Base-by-base conservation (phyloP, 2,888 invertebrate genomes). In the Hydriomena furcata region DNA sequence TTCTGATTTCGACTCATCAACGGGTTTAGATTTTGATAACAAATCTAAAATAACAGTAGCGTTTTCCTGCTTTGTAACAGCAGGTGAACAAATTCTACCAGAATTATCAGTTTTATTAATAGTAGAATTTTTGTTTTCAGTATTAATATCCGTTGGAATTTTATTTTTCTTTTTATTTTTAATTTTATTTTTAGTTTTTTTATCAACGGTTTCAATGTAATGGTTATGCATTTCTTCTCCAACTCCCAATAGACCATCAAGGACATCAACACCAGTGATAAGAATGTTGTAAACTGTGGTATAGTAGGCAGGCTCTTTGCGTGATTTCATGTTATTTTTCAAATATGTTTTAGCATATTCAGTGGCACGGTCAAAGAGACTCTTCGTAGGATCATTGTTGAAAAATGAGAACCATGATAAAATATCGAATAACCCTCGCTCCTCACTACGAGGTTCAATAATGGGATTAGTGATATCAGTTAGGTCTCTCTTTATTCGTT, bases 201-300 rank as follows among this genome's bases (percentile, higher is more conserved):
- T 56, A 17, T 37, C 38, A 8, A 55, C 23, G 17, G 52, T 51
- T 31, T 45, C 47, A 42, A 59, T 58, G 7, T 74, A 54, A 59
- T 72, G 73, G 8, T 71, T 68, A 23, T 60, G 57, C 23, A 85
- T 54, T 27, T 74, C 76, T 38, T 79, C 67, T 12, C 79, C 73
- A 8, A 80, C 69, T 17, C 77, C 66, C 17, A 82, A 60, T 2
- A 86, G 58, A 11, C 81, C 82, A 48, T 89, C 83, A 1, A 89
- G 70, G 0, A 82, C 47, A 52, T 88, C 84, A 40, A 91, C 50
- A 27, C 71, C 75, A 52, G 78, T 72, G 68, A 83, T 73, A 2
- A 90, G 55, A 48, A 82, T 49, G 28, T 80, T 76, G 51, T 87
- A 85, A 6, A 79, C 70, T 12, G 76, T 43, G 5, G 68, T 71